Conservation (phyloP, 2,797 vertebrate species). For the Anolis apletophallus region DNA sequence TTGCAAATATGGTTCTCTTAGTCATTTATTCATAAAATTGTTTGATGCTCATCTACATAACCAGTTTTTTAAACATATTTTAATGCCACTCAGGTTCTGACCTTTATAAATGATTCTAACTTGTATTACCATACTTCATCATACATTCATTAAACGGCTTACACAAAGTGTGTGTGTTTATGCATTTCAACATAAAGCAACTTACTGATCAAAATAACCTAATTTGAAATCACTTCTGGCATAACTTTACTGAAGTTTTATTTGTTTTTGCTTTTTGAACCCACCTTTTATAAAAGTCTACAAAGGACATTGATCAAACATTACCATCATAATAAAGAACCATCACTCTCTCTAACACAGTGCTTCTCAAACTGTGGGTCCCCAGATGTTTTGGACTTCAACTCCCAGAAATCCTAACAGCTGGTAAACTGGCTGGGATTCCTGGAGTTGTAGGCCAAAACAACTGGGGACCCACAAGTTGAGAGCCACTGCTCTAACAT, state of each 20-base stretch:
- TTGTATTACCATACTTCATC: background rate
- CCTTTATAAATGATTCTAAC: background rate
- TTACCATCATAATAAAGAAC: background rate
- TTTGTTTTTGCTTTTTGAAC: background rate
- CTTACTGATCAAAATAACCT: background rate
- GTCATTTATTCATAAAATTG: background rate
- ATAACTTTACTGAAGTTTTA: background rate
- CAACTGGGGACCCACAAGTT: too few relatives aligned
- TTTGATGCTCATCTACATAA: background rate
- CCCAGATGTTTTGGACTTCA: too few relatives aligned
- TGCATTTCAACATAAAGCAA: background rate
- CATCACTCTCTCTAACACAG: background rate
- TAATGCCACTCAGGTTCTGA: background rate
- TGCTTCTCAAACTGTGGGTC: too few relatives aligned
- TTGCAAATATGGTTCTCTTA: too few relatives aligned
- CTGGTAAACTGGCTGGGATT: too few relatives aligned
- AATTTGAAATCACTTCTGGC: too few relatives aligned
- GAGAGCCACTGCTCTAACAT: too few relatives aligned
- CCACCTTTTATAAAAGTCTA: background rate
- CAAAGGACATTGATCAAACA: background rate
- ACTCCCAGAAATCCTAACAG: too few relatives aligned
- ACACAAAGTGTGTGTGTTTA: too few relatives aligned
- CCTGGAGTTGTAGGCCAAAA: too few relatives aligned
- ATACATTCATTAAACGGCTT: background rate
- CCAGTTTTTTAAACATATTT: background rate